Base-by-base conservation (phyloP, 2,888 invertebrate genomes). In the Antheraea assamensis region DNA sequence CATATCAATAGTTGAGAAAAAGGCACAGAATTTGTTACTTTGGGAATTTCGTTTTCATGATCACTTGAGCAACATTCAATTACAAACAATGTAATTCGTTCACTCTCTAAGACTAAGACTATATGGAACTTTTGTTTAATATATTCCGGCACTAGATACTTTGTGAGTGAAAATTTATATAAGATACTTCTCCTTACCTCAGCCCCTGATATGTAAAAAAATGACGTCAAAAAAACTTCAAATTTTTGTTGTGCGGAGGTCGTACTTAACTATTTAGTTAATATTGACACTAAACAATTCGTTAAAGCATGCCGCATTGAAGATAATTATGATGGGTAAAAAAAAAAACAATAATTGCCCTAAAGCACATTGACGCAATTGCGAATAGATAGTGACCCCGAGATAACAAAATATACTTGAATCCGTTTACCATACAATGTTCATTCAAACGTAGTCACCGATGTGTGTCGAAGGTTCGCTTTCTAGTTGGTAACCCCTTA, bases 381-480 rank as follows among this genome's bases (percentile, higher is more conserved):
- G 31, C 30, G 3, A 64, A 64, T 27, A 3, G 17, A 66, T 19
- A 30, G 27, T 66, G 66, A 66, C 31, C 31, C 66, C 30, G 66
- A 19, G 17, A 31, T 31, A 66, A 66, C 21, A 7, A 66, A 66
- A 68, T 68, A 30, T 68, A 35, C n/a, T 35, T 21, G 21, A 68
- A 68, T 35, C 10, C 35, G 68, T 68, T 35, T n/a, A 35, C 8
- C 68, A 35, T 68, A 68, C 8, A 68, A 68, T 68, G 68, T 35
- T 68, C 7, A 35, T 31, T 68, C 30, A 66, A 66, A 35, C 15
- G 30, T 31, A 10, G 27, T 61, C 61, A 64, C 35, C 35, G 35
- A 35, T n/a, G 68, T 68, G 68, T 68, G 35, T 68, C 68, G 68
- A 68, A 35, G 68, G 31, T 68, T 35, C 35, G n/a, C 68, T 68